A percentile compares a stretch with the other conserved stretches of the same genome.
Evolutionary conservation across 2,888 invertebrate genomes (phyloP).

Genomic region (Limnephilus marmoratus): DNA sequence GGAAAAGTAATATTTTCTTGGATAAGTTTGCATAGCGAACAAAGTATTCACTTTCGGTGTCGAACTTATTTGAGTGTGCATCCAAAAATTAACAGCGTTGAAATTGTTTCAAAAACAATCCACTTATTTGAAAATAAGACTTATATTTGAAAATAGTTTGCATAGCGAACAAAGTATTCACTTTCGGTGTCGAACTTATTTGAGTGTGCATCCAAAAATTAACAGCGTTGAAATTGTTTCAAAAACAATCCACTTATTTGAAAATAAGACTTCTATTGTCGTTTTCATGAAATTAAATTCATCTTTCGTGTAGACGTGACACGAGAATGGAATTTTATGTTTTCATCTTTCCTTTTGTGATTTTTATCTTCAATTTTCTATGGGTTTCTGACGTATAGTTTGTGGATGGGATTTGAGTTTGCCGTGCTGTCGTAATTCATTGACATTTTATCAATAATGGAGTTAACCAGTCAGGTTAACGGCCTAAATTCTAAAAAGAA

Average conservation of each 20-base stretch:
- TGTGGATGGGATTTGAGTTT: slow-evolving; percentile 52
- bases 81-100: neutral
- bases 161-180: too few species aligned
- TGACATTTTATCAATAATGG: slow-evolving; percentile 69
- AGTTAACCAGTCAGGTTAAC: slow-evolving; percentile 79
- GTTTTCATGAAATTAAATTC: neutral
- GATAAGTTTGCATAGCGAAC: neutral
- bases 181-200: too few species aligned
- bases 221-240: neutral
- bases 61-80: too few species aligned
- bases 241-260: neutral
- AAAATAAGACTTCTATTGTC: neutral
- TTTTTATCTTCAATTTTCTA: slow-evolving; percentile 46
- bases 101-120: neutral
- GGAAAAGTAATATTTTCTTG: neutral
- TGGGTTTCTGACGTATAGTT: slow-evolving; percentile 63
- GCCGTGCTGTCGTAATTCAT: slow-evolving; percentile 64
- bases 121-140: neutral
- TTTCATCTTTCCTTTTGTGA: slow-evolving; percentile 7
- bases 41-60: too few species aligned
- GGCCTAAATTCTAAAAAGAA: slow-evolving; percentile 80
- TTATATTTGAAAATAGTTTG: too few species aligned
- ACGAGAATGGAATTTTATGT: neutral
- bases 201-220: too few species aligned
- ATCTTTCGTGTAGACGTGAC: neutral